These are phyloP conservation scores for Passer domesticus DNA, from an alignment of 2,113 vertebrate species.

Conservation along the genomic window DNA sequence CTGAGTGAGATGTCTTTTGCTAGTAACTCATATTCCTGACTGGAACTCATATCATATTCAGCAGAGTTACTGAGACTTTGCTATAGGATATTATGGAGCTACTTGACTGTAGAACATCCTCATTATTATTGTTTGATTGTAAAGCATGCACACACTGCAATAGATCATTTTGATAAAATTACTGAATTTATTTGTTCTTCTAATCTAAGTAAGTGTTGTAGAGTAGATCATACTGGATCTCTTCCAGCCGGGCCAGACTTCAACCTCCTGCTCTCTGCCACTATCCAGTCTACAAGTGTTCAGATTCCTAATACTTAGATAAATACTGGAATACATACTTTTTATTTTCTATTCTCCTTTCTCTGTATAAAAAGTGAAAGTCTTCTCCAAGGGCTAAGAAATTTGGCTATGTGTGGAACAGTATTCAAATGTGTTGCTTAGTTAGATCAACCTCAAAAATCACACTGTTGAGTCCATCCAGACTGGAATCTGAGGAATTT, in stretches of 20 bases:
- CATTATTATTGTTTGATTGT: neutral
- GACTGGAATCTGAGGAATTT: conserved; percentile 33
- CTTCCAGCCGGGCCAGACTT: neutral
- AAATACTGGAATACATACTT: neutral
- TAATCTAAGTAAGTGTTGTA: neutral
- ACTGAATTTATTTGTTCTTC: neutral
- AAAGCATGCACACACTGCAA: neutral
- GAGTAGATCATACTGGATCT: neutral
- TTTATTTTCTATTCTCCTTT: neutral
- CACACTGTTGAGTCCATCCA: neutral
- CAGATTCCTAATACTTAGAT: neutral
- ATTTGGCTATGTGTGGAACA: neutral
- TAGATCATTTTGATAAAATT: neutral
- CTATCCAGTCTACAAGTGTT: neutral
- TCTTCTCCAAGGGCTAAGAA: neutral
- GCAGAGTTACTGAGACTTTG: neutral
- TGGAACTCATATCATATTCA: neutral
- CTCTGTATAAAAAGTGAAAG: neutral
- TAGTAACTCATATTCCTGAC: neutral
- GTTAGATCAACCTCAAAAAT: neutral
- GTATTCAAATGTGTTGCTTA: neutral
- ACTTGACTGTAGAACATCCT: neutral
- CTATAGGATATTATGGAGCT: neutral
- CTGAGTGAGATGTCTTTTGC: neutral
- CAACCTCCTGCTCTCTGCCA: neutral